phyloP scores from a whole-genome alignment of 2,113 vertebrate species.

The Hoplias malabaricus region DNA sequence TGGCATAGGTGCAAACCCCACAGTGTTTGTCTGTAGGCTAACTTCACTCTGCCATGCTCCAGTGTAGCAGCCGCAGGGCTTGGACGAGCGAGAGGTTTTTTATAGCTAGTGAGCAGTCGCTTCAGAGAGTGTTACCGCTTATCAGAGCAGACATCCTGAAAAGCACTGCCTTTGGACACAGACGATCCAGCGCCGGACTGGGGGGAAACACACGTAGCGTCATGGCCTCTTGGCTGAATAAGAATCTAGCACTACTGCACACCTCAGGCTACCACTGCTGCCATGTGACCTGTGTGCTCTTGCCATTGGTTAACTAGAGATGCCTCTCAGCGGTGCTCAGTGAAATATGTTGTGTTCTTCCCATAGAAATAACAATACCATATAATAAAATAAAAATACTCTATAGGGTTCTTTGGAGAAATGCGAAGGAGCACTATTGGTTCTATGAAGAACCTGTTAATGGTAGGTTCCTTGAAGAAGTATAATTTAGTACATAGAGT shows the following conservation, averaged over 20 bases:
- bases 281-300: not conserved
- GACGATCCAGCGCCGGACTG: not conserved
- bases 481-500: not conserved
- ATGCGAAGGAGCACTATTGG: not conserved
- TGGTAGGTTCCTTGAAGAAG: not conserved
- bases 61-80: slow-evolving; percentile 12
- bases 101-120: slow-evolving; percentile 40
- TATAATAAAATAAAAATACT: not conserved
- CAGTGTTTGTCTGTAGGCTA: slow-evolving; percentile 21
- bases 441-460: not conserved
- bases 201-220: slow-evolving; percentile 3
- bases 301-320: not conserved
- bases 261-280: not conserved
- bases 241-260: not conserved
- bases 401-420: not conserved
- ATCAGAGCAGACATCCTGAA: slow-evolving; percentile 46
- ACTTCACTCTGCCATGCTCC: slow-evolving; percentile 47
- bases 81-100: not conserved
- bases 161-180: slow-evolving; percentile 22
- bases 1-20: slow-evolving; percentile 12
- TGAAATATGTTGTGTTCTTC: not conserved
- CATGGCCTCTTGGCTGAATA: slow-evolving; percentile 1
- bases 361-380: no score
- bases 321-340: not conserved
- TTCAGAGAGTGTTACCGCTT: slow-evolving; percentile 42